phyloP scores from a whole-genome alignment of 2,113 vertebrate species.

The Hemichromis elongatus region DNA sequence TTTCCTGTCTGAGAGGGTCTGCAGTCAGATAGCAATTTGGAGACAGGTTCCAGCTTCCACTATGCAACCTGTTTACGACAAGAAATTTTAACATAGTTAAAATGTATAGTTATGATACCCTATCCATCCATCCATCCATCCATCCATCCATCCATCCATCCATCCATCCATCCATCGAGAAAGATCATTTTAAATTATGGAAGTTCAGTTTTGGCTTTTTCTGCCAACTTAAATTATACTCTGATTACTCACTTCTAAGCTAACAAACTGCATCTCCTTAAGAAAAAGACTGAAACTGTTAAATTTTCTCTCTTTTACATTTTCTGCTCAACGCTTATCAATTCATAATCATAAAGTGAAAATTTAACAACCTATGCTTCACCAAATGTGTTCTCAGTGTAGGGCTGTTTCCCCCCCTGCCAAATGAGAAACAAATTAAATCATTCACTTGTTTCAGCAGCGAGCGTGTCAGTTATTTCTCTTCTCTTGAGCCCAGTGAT shows the following conservation, averaged over 20 bases:
- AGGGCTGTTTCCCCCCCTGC: not conserved
- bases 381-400: conserved; percentile 2
- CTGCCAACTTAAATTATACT: not conserved
- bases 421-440: conserved; percentile 59
- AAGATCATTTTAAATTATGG: too few relatives aligned
- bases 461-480: conserved; percentile 60
- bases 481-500: conserved; percentile 48
- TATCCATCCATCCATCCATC: too few relatives aligned
- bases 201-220: not conserved
- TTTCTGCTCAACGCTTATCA: not conserved
- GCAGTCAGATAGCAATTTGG: not conserved
- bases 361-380: not conserved
- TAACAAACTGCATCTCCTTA: not conserved
- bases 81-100: too few relatives aligned
- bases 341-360: not conserved
- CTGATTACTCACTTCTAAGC: not conserved
- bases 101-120: too few relatives aligned
- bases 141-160: too few relatives aligned
- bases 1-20: not conserved
- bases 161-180: too few relatives aligned
- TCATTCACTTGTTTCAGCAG: conserved; percentile 59
- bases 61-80: not conserved
- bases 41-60: not conserved
- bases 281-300: not conserved
- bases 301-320: not conserved